These are phyloP conservation scores for Rhinolophus sinicus DNA, from an alignment of 2,113 vertebrate species.

Conservation along the genomic window DNA sequence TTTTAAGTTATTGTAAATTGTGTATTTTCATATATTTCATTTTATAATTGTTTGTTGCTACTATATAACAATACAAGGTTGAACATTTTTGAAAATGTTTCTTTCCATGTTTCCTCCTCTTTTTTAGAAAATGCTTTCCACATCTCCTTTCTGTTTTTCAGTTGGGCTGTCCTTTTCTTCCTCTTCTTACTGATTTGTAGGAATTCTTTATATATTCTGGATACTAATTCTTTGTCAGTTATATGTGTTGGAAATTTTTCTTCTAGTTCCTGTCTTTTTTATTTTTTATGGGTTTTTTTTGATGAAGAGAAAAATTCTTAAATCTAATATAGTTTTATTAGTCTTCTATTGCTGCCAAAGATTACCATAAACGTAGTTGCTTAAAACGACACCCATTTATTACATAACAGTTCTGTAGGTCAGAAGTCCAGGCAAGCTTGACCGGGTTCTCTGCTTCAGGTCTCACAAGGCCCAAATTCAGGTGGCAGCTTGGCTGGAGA, in stretches of 20 bases:
- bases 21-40: not conserved
- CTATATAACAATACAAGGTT: not conserved
- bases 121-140: not conserved
- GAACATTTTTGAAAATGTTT: not conserved
- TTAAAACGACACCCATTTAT: not conserved
- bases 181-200: not conserved
- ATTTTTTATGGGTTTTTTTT: conserved; percentile 14
- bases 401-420: not conserved
- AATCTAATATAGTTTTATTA: not conserved
- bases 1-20: not conserved
- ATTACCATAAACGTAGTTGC: not conserved
- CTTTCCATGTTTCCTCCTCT: not conserved
- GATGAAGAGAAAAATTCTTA: not conserved
- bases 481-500: not conserved
- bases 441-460: not conserved
- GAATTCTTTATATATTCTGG: not conserved
- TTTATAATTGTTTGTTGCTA: conserved; percentile 1
- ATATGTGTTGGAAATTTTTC: not conserved
- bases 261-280: not conserved
- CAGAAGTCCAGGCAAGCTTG: not conserved
- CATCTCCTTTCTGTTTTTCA: not conserved
- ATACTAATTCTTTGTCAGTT: not conserved
- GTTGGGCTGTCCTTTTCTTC: not conserved
- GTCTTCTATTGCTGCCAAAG: not conserved
- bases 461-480: not conserved